A percentile compares a stretch with the other conserved stretches of the same genome.
Conservation (phyloP, 2,888 invertebrate genomes). For the Catonia carolina region DNA sequence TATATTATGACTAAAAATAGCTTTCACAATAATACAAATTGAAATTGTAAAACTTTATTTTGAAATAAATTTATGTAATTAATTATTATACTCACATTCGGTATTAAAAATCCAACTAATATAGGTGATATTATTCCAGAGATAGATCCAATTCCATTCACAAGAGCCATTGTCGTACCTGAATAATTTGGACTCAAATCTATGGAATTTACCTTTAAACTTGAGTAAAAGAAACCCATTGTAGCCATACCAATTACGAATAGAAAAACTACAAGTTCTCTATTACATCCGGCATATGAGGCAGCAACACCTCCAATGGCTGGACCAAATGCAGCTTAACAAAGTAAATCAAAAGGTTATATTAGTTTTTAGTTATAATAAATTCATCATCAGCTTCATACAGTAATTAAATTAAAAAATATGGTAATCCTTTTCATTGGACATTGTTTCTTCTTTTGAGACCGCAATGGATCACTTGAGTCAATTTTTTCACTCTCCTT, state of each 20-base stretch:
- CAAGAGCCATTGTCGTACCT: constrained; percentile 60
- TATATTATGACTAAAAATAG: too few species aligned
- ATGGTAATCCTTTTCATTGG: too few species aligned
- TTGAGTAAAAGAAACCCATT: constrained; percentile 64
- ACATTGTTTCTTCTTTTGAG: too few species aligned
- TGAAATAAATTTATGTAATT: too few species aligned
- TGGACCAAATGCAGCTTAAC: constrained; percentile 57
- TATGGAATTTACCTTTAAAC: constrained; percentile 61
- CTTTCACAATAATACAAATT: too few species aligned
- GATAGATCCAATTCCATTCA: constrained; percentile 63
- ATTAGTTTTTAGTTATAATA: background rate
- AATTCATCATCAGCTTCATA: background rate
- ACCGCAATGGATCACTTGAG: too few species aligned
- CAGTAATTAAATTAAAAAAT: background rate
- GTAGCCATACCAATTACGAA: constrained; percentile 62
- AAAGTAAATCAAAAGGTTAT: too few species aligned
- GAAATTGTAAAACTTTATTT: too few species aligned
- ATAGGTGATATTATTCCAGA: constrained; percentile 63
- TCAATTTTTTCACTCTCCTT: too few species aligned
- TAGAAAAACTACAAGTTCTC: constrained; percentile 51
- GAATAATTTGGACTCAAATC: constrained; percentile 62
- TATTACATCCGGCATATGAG: constrained; percentile 61
- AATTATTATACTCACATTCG: constrained; percentile 43
- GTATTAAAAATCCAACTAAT: constrained; percentile 53
- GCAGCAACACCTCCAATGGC: constrained; percentile 60